Conservation (phyloP, 2,888 invertebrate genomes). For the Podotricha telesiphe region DNA sequence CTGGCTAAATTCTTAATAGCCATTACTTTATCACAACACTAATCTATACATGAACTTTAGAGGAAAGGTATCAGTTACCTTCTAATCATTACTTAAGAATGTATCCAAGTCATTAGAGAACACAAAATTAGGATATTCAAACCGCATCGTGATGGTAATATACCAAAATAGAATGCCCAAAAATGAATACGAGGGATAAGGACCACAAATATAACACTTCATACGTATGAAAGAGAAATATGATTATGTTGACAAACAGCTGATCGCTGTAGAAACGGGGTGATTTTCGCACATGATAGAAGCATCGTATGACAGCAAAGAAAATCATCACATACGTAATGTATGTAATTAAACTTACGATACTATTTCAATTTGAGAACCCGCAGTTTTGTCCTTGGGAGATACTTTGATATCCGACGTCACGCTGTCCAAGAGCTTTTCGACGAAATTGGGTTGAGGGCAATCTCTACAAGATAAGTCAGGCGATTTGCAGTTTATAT, state of each 20-base stretch:
- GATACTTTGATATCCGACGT: slow-evolving; percentile 53
- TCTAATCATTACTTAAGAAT: slow-evolving; percentile 59
- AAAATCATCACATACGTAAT: slow-evolving; percentile 19
- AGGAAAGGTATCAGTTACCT: slow-evolving; percentile 57
- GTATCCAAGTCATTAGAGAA: slow-evolving; percentile 62
- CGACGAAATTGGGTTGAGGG: slow-evolving; percentile 47
- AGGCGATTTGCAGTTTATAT: slow-evolving; percentile 40
- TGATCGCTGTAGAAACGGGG: slow-evolving; percentile 60
- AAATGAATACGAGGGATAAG: slow-evolving; percentile 73
- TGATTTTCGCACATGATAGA: slow-evolving; percentile 3
- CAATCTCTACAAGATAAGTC: slow-evolving; percentile 47
- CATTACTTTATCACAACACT: not conserved
- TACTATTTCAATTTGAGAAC: slow-evolving; percentile 49
- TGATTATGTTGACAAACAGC: slow-evolving; percentile 78
- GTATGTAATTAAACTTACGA: slow-evolving; percentile 53
- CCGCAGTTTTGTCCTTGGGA: slow-evolving; percentile 52
- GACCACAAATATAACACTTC: slow-evolving; percentile 59
- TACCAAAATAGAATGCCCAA: slow-evolving; percentile 83
- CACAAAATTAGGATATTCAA: slow-evolving; percentile 74
- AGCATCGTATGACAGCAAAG: slow-evolving; percentile 17
- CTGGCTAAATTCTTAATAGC: slow-evolving; percentile 3
- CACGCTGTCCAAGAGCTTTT: slow-evolving; percentile 51
- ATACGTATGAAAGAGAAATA: slow-evolving; percentile 64
- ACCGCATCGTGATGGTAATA: slow-evolving; percentile 81
- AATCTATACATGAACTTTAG: slow-evolving; percentile 1